phyloP scores from a whole-genome alignment of 2,113 vertebrate genomes.

The Tachysurus fulvidraco region DNA sequence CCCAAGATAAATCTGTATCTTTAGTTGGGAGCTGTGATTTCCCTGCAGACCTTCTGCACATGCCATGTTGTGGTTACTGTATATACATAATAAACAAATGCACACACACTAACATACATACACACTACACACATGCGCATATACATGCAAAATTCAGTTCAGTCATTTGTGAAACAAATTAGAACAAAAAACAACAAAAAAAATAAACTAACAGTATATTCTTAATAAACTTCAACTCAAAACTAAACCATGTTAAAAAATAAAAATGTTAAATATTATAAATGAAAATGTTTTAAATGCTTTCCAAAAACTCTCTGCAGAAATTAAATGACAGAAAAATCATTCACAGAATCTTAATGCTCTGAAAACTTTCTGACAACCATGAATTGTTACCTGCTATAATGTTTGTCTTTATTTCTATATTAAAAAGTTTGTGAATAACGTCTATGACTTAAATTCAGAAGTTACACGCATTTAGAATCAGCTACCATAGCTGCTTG shows the following conservation, averaged over 20 bases:
- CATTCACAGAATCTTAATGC: not conserved
- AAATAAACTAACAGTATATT: not conserved
- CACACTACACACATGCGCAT: not conserved
- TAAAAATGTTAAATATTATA: not conserved
- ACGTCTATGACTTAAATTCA: not conserved
- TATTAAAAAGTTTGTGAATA: not conserved
- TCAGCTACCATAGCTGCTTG: not conserved
- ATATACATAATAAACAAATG: not conserved
- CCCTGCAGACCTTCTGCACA: constrained; percentile 9
- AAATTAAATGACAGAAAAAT: too few species aligned
- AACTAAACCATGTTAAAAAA: not conserved
- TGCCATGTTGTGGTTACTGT: not conserved
- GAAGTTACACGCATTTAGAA: not conserved
- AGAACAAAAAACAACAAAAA: not conserved
- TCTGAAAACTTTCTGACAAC: not conserved
- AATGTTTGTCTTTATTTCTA: not conserved
- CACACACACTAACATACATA: not conserved
- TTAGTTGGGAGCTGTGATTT: constrained; percentile 23
- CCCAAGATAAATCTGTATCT: constrained; percentile 38
- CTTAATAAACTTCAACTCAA: not conserved
- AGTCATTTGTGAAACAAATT: not conserved
- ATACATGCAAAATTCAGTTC: not conserved
- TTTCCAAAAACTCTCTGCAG: not conserved
- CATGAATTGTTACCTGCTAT: not conserved
- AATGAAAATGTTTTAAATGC: not conserved